A percentile compares a stretch with the other conserved stretches of the same genome.
Evolutionary conservation across 2,113 vertebrate genomes (phyloP).

Genomic region (Myotis lucifugus): DNA sequence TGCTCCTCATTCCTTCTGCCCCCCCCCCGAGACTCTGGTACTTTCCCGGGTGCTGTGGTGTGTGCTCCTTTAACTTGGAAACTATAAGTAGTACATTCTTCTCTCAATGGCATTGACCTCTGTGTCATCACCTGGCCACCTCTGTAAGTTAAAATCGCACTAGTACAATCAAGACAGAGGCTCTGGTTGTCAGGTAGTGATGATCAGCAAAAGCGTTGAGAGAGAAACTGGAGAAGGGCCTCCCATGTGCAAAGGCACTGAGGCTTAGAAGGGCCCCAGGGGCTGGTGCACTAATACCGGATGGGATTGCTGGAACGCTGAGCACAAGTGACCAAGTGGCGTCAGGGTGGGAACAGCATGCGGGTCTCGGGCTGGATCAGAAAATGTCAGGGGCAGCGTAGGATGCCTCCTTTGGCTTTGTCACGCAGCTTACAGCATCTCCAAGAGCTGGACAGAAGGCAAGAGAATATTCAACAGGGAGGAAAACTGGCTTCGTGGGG

Average conservation of each 20-base stretch:
- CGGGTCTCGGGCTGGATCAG: background rate
- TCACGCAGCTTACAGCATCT: background rate
- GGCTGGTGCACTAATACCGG: background rate
- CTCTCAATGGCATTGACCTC: background rate
- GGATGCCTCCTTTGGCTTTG: background rate
- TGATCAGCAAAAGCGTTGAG: background rate
- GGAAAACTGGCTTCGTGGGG: background rate
- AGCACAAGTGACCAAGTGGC: background rate
- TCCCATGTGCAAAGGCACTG: background rate
- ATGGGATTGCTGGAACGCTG: background rate
- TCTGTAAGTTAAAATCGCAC: background rate
- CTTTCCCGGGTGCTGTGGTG: background rate
- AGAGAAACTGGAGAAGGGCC: background rate
- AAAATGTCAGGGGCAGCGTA: background rate
- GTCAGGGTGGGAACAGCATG: accelerated
- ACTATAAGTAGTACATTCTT: background rate
- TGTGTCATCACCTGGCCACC: background rate
- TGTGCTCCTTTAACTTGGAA: background rate
- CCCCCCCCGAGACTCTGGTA: too few species aligned
- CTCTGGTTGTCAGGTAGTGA: background rate
- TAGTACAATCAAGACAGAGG: background rate
- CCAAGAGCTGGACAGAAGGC: background rate
- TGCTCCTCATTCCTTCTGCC: background rate
- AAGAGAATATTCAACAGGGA: background rate
- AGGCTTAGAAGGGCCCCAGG: background rate